phyloP scores from a whole-genome alignment of 2,888 invertebrate species.

The Philopedon plagiatum region DNA sequence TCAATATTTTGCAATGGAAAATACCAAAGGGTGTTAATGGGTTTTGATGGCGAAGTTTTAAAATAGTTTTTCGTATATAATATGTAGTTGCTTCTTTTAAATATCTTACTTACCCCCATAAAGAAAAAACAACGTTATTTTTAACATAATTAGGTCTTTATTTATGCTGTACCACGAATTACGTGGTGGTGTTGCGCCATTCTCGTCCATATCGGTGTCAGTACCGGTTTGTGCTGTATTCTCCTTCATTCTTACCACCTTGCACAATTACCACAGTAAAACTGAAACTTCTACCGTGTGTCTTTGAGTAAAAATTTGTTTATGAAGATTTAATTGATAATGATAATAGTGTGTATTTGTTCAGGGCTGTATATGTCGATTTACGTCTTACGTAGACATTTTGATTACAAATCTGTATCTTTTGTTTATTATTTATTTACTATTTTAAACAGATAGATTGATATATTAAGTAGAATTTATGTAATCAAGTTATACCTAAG shows the following conservation, averaged over 20 bases:
- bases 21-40: too few relatives aligned
- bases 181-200: conserved; percentile 55
- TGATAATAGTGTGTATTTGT: conserved; percentile 28
- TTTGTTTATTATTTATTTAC: conserved; percentile 14
- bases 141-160: conserved; percentile 84
- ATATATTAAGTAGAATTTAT: background rate
- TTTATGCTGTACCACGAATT: conserved; percentile 73
- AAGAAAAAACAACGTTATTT: conserved; percentile 86
- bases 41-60: background rate
- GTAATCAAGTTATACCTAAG: background rate
- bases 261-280: conserved; percentile 19
- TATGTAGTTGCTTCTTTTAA: background rate
- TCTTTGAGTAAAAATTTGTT: conserved; percentile 37
- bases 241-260: conserved; percentile 34
- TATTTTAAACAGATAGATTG: background rate
- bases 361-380: conserved; percentile 23
- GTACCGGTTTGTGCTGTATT: conserved; percentile 58
- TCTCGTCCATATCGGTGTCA: conserved; percentile 69
- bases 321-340: conserved; percentile 40
- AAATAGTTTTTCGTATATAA: background rate
- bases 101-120: conserved; percentile 77
- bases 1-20: too few relatives aligned
- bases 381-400: conserved; percentile 24
- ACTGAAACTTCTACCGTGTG: conserved; percentile 32
- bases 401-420: conserved; percentile 16